Conservation (phyloP, 1,140 invertebrate genomes). For the Battus philenor region DNA sequence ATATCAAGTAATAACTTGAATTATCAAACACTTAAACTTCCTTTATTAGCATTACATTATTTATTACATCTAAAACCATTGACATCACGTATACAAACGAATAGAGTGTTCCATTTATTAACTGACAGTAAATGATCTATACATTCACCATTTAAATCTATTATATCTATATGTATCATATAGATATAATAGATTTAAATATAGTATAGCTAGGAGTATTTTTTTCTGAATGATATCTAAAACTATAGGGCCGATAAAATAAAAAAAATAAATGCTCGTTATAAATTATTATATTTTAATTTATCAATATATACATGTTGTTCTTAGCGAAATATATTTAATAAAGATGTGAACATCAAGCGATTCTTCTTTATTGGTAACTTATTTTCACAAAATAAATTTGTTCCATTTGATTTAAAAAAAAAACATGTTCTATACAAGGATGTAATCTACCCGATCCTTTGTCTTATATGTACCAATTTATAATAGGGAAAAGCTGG, state of each 20-base stretch:
- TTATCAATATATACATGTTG: slow-evolving; percentile 6
- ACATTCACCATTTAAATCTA: background rate
- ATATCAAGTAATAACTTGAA: too few relatives aligned
- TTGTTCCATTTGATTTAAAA: background rate
- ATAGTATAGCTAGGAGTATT: too few relatives aligned
- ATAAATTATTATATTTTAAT: slow-evolving; percentile 11
- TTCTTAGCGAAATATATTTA: background rate
- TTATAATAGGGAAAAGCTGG: slow-evolving; percentile 25
- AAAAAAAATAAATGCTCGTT: background rate
- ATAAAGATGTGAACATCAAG: slow-evolving; percentile 1
- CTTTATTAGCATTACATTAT: too few relatives aligned
- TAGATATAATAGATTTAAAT: background rate
- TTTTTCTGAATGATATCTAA: background rate
- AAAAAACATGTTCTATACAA: background rate
- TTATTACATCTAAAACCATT: too few relatives aligned
- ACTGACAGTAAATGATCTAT: too few relatives aligned
- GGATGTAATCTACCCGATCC: slow-evolving; percentile 15
- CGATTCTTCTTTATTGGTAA: slow-evolving; percentile 10
- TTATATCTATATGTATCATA: background rate
- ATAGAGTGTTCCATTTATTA: too few relatives aligned
- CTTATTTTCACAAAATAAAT: slow-evolving; percentile 3
- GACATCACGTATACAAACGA: too few relatives aligned
- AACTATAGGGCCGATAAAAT: slow-evolving; percentile 2
- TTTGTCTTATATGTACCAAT: slow-evolving; percentile 10
- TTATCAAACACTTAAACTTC: too few relatives aligned